These are phyloP conservation scores for Homarus americanus DNA, from an alignment of 1,140 invertebrate genomes.

Conservation along the genomic window DNA sequence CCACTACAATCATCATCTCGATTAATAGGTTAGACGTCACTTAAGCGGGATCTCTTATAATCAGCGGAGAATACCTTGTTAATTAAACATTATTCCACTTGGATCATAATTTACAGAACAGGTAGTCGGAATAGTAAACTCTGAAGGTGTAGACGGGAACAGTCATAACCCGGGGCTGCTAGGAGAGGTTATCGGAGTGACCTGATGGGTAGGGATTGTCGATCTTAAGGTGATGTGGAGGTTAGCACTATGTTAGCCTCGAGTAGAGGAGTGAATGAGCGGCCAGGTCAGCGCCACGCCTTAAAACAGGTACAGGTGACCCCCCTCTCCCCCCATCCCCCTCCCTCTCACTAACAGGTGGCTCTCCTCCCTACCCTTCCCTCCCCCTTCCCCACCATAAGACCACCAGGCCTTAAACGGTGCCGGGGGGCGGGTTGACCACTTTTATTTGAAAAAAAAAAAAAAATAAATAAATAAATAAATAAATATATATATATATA, in stretches of 20 bases:
- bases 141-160: background rate
- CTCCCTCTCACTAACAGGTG: too few species aligned
- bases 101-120: background rate
- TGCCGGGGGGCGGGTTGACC: too few species aligned
- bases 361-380: background rate
- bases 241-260: background rate
- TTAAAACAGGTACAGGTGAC: background rate
- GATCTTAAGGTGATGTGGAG: background rate
- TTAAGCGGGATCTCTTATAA: background rate
- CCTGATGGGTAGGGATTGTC: background rate
- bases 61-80: background rate
- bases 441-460: too few species aligned
- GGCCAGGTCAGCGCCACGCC: background rate
- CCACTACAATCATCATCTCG: background rate
- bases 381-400: background rate
- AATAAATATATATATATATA: constrained; percentile 39
- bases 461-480: constrained; percentile 34
- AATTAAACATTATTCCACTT: background rate
- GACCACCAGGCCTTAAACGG: too few species aligned
- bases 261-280: background rate
- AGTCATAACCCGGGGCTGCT: background rate
- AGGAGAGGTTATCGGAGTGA: background rate
- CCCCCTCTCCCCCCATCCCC: background rate
- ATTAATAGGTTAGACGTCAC: constrained; percentile 4
- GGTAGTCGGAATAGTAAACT: background rate